Percentiles rank a stretch among this genome's conserved stretches.
Evolutionary conservation across 2,797 vertebrate genomes (phyloP).

Genomic region (Aratinga solstitialis): DNA sequence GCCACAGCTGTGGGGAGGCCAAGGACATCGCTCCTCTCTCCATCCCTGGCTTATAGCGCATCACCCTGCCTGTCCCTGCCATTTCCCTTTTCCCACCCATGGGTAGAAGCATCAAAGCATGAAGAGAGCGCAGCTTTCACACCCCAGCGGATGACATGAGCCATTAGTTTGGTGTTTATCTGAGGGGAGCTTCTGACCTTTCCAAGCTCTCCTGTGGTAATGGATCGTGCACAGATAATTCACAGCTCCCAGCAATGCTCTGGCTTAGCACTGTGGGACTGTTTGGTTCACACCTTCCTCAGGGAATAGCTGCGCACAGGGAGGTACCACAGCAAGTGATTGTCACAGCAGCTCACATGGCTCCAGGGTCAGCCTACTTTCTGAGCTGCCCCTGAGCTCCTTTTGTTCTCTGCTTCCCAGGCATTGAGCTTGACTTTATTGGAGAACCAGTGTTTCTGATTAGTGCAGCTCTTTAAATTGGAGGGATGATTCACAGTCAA

Average conservation of each 20-base stretch:
- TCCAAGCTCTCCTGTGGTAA: background rate
- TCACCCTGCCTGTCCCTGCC: background rate
- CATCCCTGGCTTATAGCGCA: background rate
- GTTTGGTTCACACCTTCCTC: fast-evolving
- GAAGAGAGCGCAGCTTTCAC: background rate
- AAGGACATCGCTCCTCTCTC: background rate
- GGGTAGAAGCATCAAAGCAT: background rate
- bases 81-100: background rate
- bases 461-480: background rate
- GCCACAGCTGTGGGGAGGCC: background rate
- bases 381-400: background rate
- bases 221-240: background rate
- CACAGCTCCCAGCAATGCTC: fast-evolving
- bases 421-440: background rate
- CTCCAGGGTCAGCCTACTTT: background rate
- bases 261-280: fast-evolving
- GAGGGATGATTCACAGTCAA: background rate
- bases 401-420: background rate
- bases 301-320: background rate
- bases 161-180: background rate
- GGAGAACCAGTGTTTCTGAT: background rate
- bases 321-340: background rate
- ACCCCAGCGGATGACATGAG: fast-evolving
- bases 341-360: background rate
- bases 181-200: background rate